phyloP scores from a whole-genome alignment of 2,888 invertebrate species.

The Athalia cordata region DNA sequence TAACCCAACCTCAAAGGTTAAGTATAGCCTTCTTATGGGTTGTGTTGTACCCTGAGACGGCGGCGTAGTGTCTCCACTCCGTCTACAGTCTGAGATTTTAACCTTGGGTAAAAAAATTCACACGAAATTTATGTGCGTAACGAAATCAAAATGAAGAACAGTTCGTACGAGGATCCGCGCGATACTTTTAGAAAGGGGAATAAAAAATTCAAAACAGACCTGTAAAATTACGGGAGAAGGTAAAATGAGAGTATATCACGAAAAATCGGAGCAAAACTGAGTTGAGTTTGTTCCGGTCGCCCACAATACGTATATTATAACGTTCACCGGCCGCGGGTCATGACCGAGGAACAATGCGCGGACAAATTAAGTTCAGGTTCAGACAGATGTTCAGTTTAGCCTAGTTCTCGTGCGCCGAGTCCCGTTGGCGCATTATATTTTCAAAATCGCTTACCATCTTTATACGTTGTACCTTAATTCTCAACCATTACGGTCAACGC shows the following conservation, averaged over 20 bases:
- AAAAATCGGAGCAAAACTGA: constrained; percentile 28
- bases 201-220: too few relatives aligned
- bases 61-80: constrained; percentile 20
- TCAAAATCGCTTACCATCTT: constrained; percentile 28
- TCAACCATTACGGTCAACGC: neutral
- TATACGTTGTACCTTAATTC: constrained; percentile 8
- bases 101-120: constrained; percentile 5
- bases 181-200: too few relatives aligned
- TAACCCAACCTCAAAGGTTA: constrained; percentile 61
- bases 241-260: constrained; percentile 11
- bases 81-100: constrained; percentile 9
- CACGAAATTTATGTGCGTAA: neutral
- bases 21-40: constrained; percentile 56
- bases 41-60: constrained; percentile 4
- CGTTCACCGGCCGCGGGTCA: constrained; percentile 18
- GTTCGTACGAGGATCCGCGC: neutral
- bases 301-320: neutral
- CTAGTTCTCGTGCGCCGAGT: constrained; percentile 35
- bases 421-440: constrained; percentile 35
- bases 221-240: neutral
- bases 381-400: constrained; percentile 25
- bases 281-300: constrained; percentile 37
- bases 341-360: constrained; percentile 40
- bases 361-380: constrained; percentile 44
- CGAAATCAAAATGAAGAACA: neutral